These are phyloP conservation scores for Melieria omissa DNA, from an alignment of 2,888 invertebrate genomes.

Conservation along the genomic window DNA sequence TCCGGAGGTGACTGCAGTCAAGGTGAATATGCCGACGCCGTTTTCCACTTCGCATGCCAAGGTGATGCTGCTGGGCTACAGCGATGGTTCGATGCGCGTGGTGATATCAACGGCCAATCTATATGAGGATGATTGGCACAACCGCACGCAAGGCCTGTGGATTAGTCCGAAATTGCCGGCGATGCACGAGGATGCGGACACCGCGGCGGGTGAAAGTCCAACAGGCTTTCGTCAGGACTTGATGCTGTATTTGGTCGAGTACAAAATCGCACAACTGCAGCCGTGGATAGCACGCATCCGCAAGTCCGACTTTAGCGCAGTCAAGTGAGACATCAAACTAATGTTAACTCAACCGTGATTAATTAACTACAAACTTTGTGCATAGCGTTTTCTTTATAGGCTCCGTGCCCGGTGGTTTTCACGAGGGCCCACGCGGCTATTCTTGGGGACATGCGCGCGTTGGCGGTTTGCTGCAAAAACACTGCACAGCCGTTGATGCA, in stretches of 20 bases:
- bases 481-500: conserved; percentile 71
- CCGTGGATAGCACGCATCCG: conserved; percentile 81
- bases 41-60: conserved; percentile 93
- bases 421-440: conserved; percentile 68
- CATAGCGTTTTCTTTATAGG: conserved; percentile 84
- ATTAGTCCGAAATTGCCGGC: conserved; percentile 83
- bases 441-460: conserved; percentile 75
- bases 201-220: conserved; percentile 78
- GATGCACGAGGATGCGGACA: conserved; percentile 70
- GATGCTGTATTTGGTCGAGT: conserved; percentile 79
- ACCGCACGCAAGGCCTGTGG: conserved; percentile 96
- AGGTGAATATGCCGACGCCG: conserved; percentile 79
- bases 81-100: conserved; percentile 82
- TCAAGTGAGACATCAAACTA: conserved; percentile 73
- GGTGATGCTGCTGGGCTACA: conserved; percentile 87
- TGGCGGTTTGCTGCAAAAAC: conserved; percentile 73
- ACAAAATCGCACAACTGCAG: conserved; percentile 75
- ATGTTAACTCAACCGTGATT: not conserved
- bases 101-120: conserved; percentile 93
- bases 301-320: conserved; percentile 81
- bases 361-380: not conserved
- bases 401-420: conserved; percentile 86
- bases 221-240: conserved; percentile 86
- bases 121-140: conserved; percentile 91
- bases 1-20: conserved; percentile 75